Conservation (phyloP, 2,888 invertebrate genomes). For the Leucania comma region DNA sequence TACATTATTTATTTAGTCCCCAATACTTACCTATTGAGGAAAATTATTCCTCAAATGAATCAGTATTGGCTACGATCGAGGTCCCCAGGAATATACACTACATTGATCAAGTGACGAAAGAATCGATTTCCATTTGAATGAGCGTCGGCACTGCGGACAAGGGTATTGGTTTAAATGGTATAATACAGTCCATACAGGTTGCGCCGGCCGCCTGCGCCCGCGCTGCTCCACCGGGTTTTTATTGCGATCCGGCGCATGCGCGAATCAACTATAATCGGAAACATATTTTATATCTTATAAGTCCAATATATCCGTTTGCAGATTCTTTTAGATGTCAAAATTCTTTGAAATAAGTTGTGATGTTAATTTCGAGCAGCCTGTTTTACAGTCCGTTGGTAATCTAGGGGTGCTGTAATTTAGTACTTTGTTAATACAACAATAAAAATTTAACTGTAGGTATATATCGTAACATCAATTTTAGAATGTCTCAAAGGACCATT, state of each 20-base stretch:
- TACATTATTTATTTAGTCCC: not conserved
- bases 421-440: not conserved
- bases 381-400: not conserved
- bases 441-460: not conserved
- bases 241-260: conserved; percentile 32
- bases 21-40: not conserved
- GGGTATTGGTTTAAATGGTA: conserved; percentile 34
- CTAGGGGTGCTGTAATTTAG: not conserved
- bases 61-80: not conserved
- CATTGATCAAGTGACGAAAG: conserved; percentile 1
- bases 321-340: not conserved
- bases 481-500: not conserved
- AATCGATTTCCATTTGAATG: conserved; percentile 22
- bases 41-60: not conserved
- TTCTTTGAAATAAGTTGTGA: not conserved
- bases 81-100: not conserved
- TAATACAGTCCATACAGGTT: conserved; percentile 33
- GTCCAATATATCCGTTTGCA: not conserved
- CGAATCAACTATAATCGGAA: conserved; percentile 6
- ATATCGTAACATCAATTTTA: not conserved
- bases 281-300: not conserved
- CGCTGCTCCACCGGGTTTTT: conserved; percentile 59
- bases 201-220: conserved; percentile 23
- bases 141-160: conserved; percentile 1
- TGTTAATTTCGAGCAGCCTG: not conserved